phyloP scores from a whole-genome alignment of 1,140 invertebrate species.

The Ooceraea biroi region DNA sequence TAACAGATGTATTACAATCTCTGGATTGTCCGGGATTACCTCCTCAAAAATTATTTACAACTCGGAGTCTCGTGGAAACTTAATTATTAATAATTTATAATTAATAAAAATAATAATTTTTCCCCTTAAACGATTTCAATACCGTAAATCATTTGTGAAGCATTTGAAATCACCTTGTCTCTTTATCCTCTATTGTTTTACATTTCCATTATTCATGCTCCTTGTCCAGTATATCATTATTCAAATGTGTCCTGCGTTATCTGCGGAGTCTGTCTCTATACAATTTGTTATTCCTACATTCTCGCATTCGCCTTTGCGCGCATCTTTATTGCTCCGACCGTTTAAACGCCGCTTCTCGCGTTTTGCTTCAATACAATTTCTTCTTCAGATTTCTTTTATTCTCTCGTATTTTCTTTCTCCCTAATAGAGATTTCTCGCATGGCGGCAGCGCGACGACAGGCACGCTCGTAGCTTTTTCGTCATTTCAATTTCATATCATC shows the following conservation, averaged over 20 bases:
- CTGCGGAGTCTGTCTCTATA: conserved; percentile 42
- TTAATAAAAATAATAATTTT: too few species aligned
- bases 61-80: not conserved
- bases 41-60: not conserved
- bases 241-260: conserved; percentile 59
- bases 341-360: not conserved
- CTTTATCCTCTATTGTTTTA: conserved; percentile 62
- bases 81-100: too few species aligned
- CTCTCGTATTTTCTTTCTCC: not conserved
- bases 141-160: conserved; percentile 47
- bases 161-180: conserved; percentile 45
- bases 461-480: conserved; percentile 15
- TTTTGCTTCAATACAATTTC: not conserved
- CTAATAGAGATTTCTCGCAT: not conserved
- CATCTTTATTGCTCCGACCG: not conserved
- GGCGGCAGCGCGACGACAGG: not conserved
- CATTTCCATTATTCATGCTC: conserved; percentile 61
- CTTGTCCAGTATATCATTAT: conserved; percentile 63
- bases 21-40: not conserved
- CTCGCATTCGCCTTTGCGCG: not conserved
- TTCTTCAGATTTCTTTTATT: not conserved
- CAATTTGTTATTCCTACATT: conserved; percentile 49
- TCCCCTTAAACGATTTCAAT: conserved; percentile 20
- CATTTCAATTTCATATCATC: conserved; percentile 46
- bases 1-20: too few species aligned